Percentiles rank a stretch among this genome's conserved stretches.
Evolutionary conservation across 1,140 invertebrate genomes (phyloP).

Genomic region (Melitaea cinxia): DNA sequence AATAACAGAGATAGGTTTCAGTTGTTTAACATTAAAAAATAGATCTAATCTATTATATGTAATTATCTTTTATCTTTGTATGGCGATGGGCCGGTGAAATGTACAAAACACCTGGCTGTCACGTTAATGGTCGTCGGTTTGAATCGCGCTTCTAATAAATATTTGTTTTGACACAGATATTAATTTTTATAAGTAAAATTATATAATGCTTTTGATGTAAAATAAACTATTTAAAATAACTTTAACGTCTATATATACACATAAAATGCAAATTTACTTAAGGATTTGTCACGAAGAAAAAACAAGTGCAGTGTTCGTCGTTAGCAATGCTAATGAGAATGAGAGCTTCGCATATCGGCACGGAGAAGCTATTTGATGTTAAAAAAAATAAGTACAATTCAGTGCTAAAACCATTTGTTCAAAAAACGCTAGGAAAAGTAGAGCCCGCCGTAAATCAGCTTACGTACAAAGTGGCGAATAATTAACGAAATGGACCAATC

Average conservation of each 20-base stretch:
- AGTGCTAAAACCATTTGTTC: conserved; percentile 38
- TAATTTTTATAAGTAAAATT: too few species aligned
- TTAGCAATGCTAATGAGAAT: conserved; percentile 35
- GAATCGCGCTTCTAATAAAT: too few species aligned
- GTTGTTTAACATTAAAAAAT: too few species aligned
- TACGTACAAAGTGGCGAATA: conserved; percentile 81
- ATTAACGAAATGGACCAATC: conserved; percentile 81
- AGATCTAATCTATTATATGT: too few species aligned
- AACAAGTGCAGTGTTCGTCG: conserved; percentile 2
- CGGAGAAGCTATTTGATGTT: conserved; percentile 26
- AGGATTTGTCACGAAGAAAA: conserved; percentile 1
- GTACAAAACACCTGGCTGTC: too few species aligned
- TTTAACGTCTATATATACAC: too few species aligned
- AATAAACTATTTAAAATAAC: too few species aligned
- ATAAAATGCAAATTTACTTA: conserved; percentile 44
- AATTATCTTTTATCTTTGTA: too few species aligned
- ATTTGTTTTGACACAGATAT: too few species aligned
- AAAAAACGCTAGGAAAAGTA: conserved; percentile 60
- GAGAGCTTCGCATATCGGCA: conserved; percentile 18
- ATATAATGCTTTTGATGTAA: too few species aligned
- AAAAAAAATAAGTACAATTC: conserved; percentile 34
- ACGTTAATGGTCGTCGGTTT: too few species aligned
- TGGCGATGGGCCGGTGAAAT: too few species aligned
- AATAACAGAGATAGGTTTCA: neutral
- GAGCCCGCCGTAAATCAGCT: conserved; percentile 78